Evolutionary conservation across 2,797 vertebrate species (phyloP), one percentile per base, ranked within the genome.

Genomic region (Sebastes reedi): DNA sequence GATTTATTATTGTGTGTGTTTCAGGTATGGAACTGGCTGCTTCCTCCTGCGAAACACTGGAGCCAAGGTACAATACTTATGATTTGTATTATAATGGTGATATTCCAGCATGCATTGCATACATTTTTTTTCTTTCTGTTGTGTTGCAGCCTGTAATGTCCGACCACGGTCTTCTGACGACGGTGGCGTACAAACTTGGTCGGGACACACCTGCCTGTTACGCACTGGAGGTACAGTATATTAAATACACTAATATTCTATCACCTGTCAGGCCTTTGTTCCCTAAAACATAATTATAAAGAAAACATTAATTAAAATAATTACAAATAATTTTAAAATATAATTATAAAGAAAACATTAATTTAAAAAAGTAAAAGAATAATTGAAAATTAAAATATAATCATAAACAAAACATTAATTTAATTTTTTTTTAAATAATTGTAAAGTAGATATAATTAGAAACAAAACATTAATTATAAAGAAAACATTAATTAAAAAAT

Each of bases 181-280:
- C 99, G 1, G 95, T 99, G 77, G 99, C 98, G 9, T 99, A 99
- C 93, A 97, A 99, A 92, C 95, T 99, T 6, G 99, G 99, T n/a
- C 96, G 96, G 92, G 97, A 99, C 91, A 95, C 97, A 82, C 98
- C 98, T 20, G 97, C 96, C 69, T 98, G 92, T 88, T 99, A 99
- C 52, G 98, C 99, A 1, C 91, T 99, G 32, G 98, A 99, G 97
- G 99, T 99, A 66, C 2, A 3, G 4, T 2, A 34, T 25, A 8
- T 34, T 18, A n/a, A 72, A 72, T 20, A 11, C 20, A 8, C 12
- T 1, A 2, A 7, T 18, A 13, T 29, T 22, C 5, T 0, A 2
- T 0, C 54, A 25, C 3, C 8, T 24, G 30, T 1, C 5, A 24
- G 36, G 1, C 36, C 36, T 39, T 39, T 36, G 34, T 36, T 36